Evolutionary conservation across 2,797 vertebrate genomes (phyloP).

Genomic region (Labeo calbasu): DNA sequence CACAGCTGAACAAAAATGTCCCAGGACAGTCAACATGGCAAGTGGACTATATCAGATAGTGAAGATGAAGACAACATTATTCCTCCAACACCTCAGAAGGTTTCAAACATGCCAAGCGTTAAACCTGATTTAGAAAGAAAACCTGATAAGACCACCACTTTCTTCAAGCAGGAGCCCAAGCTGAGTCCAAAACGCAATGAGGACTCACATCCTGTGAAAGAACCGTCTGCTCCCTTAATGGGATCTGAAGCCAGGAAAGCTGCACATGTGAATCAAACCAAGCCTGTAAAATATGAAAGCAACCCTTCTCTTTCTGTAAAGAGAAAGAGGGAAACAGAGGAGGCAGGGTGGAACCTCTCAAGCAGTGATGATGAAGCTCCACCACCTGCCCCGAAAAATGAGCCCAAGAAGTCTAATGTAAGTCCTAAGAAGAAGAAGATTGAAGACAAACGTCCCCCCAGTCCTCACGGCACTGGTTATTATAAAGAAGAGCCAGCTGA

Average conservation of each 20-base stretch:
- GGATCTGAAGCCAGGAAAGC: constrained; percentile 75
- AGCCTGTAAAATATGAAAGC: constrained; percentile 68
- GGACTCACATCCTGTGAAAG: constrained; percentile 15
- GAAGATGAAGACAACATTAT: constrained; percentile 84
- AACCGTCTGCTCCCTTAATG: constrained; percentile 47
- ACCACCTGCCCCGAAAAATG: constrained; percentile 44
- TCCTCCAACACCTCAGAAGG: constrained; percentile 60
- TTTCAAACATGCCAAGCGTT: constrained; percentile 8
- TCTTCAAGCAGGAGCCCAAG: constrained; percentile 40
- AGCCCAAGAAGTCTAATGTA: constrained; percentile 42
- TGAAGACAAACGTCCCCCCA: constrained; percentile 67
- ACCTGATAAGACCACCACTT: constrained; percentile 19
- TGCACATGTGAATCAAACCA: constrained; percentile 64
- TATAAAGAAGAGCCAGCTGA: constrained; percentile 73
- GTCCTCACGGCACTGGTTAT: constrained; percentile 68
- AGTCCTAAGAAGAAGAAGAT: constrained; percentile 59
- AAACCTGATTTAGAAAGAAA: constrained; percentile 36
- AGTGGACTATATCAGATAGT: constrained; percentile 93
- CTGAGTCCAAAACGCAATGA: constrained; percentile 41
- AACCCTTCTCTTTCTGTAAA: constrained; percentile 70
- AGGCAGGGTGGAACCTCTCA: constrained; percentile 89
- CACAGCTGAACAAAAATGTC: constrained; percentile 77
- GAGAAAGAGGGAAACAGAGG: constrained; percentile 76
- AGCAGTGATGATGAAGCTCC: constrained; percentile 85
- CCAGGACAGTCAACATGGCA: constrained; percentile 87